Conservation (phyloP, 1,140 invertebrate genomes). For the Drosophila auraria region DNA sequence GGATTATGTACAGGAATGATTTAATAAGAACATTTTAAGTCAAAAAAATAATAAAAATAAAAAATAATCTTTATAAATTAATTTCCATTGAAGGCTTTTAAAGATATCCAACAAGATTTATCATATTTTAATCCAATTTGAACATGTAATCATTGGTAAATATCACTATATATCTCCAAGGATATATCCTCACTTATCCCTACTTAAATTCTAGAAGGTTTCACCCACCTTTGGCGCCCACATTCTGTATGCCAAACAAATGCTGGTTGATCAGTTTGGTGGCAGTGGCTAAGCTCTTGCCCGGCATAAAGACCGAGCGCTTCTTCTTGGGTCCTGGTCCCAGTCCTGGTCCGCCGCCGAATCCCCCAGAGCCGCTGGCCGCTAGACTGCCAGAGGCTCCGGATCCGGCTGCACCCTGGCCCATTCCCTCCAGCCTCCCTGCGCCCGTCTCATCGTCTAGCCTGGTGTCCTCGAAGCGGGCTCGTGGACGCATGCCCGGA, state of each 20-base stretch:
- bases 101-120: too few species aligned
- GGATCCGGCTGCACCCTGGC: constrained; percentile 3
- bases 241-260: constrained; percentile 88
- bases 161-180: rapidly evolving
- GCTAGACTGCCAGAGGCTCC: constrained; percentile 12
- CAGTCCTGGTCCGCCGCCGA: constrained; percentile 18
- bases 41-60: constrained; percentile 13
- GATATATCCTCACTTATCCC: not conserved
- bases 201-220: not conserved
- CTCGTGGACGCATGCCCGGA: constrained; percentile 49
- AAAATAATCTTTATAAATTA: not conserved
- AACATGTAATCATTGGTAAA: too few species aligned
- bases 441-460: constrained; percentile 85
- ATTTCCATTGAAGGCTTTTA: not conserved
- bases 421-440: constrained; percentile 53
- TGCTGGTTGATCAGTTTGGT: constrained; percentile 91
- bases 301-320: constrained; percentile 87
- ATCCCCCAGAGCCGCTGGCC: constrained; percentile 27
- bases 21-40: not conserved
- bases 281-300: constrained; percentile 89
- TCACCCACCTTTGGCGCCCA: constrained; percentile 86
- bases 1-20: too few species aligned
- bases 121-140: too few species aligned
- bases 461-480: constrained; percentile 82
- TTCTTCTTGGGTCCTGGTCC: constrained; percentile 80